phyloP scores from a whole-genome alignment of 2,888 invertebrate genomes.

The Acrobasis consociella region DNA sequence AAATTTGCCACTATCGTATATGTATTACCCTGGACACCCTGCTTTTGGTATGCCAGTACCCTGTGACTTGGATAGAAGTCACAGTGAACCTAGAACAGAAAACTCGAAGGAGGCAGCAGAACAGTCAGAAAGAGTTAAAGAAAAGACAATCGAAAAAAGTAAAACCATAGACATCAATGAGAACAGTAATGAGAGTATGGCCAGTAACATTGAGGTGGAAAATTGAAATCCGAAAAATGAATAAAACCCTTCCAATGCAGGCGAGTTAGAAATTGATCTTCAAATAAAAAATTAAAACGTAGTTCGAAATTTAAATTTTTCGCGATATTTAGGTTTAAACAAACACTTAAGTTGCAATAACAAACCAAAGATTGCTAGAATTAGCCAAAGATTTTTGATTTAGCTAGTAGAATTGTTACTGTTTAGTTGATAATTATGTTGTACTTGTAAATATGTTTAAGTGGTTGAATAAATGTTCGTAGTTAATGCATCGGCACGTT shows the following conservation, averaged over 20 bases:
- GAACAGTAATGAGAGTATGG: slow-evolving; percentile 77
- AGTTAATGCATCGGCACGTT: slow-evolving; percentile 62
- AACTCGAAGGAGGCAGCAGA: slow-evolving; percentile 50
- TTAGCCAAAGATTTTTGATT: slow-evolving; percentile 49
- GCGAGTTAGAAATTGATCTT: background rate
- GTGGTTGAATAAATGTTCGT: slow-evolving; percentile 55
- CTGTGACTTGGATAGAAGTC: slow-evolving; percentile 66
- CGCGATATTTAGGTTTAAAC: background rate
- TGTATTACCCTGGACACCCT: slow-evolving; percentile 77
- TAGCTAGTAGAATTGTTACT: slow-evolving; percentile 64
- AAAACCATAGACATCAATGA: slow-evolving; percentile 67
- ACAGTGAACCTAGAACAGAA: slow-evolving; percentile 51
- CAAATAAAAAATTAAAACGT: background rate
- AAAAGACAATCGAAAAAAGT: slow-evolving; percentile 50
- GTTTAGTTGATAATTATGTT: slow-evolving; percentile 51
- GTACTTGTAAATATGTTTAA: slow-evolving; percentile 64
- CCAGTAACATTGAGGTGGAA: slow-evolving; percentile 78
- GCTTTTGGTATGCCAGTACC: slow-evolving; percentile 62
- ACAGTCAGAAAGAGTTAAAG: slow-evolving; percentile 52
- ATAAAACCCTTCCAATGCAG: background rate
- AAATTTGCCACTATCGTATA: slow-evolving; percentile 70
- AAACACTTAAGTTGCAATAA: slow-evolving; percentile 20
- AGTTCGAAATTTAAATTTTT: slow-evolving; percentile 1
- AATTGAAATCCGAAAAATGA: slow-evolving; percentile 49
- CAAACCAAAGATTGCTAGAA: slow-evolving; percentile 39